Percentiles rank a stretch among this genome's conserved stretches.
Conservation (phyloP, 2,113 vertebrate species). For the Pelecanus crispus region DNA sequence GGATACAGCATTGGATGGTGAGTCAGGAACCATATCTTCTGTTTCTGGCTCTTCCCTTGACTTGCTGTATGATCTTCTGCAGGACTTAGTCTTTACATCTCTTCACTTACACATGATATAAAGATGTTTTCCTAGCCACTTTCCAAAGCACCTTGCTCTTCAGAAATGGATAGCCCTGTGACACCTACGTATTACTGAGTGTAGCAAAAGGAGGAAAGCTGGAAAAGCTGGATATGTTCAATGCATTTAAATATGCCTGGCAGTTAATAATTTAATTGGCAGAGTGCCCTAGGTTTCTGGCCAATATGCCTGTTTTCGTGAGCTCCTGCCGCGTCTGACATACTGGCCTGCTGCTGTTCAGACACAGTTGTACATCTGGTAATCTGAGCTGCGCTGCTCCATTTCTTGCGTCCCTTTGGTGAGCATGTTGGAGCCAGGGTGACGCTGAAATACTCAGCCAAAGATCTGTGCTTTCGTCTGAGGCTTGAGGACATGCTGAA, state of each 20-base stretch:
- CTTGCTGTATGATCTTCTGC: not conserved
- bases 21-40: not conserved
- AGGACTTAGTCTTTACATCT: not conserved
- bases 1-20: not conserved
- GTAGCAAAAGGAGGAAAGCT: not conserved
- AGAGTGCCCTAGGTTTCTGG: not conserved
- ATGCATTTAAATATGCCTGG: not conserved
- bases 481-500: not conserved
- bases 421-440: not conserved
- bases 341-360: not conserved
- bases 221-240: not conserved
- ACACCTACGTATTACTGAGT: not conserved
- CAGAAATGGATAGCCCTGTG: not conserved
- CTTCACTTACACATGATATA: not conserved
- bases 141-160: not conserved
- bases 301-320: not conserved
- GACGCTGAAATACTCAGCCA: not conserved
- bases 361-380: not conserved
- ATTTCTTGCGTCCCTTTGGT: not conserved
- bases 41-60: not conserved
- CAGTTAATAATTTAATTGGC: slow-evolving; percentile 18
- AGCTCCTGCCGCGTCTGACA: not conserved
- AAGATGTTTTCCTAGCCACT: not conserved
- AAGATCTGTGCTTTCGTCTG: not conserved
- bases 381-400: not conserved